A percentile compares a stretch with the other conserved stretches of the same genome.
Evolutionary conservation across 2,113 vertebrate species (phyloP).

Genomic region (Oreochromis spilurus): DNA sequence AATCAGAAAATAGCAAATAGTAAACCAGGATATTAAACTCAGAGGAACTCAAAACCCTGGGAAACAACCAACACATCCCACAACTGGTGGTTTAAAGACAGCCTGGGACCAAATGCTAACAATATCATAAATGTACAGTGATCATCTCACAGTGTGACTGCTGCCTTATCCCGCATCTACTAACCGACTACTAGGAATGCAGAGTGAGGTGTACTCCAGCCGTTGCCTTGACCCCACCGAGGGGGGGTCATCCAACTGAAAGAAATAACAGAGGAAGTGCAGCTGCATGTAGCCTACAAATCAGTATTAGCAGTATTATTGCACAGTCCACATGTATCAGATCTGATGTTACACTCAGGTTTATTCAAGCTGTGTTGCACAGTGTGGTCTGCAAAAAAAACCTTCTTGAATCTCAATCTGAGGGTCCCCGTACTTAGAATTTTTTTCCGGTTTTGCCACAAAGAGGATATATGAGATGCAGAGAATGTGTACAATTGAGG

Average conservation of each 20-base stretch:
- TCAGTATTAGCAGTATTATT: background rate
- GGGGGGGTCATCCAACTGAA: background rate
- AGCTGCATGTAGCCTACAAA: background rate
- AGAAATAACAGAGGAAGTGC: background rate
- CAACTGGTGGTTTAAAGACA: background rate
- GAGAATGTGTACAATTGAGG: background rate
- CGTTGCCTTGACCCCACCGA: background rate
- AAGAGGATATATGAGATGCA: background rate
- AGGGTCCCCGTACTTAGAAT: background rate
- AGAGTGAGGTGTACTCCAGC: background rate
- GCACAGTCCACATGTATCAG: background rate
- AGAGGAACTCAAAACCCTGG: background rate
- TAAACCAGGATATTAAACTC: background rate
- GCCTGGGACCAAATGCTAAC: background rate
- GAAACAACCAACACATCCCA: background rate
- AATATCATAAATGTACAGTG: background rate
- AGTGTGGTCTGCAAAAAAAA: background rate
- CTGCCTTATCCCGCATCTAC: background rate
- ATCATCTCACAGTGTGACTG: background rate
- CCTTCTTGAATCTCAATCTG: background rate
- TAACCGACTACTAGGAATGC: background rate
- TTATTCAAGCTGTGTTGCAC: background rate
- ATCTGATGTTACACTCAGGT: background rate
- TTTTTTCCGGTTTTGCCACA: background rate
- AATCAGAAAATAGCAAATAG: background rate